Conservation (phyloP, 2,888 invertebrate species). For the Amphipoea oculea region DNA sequence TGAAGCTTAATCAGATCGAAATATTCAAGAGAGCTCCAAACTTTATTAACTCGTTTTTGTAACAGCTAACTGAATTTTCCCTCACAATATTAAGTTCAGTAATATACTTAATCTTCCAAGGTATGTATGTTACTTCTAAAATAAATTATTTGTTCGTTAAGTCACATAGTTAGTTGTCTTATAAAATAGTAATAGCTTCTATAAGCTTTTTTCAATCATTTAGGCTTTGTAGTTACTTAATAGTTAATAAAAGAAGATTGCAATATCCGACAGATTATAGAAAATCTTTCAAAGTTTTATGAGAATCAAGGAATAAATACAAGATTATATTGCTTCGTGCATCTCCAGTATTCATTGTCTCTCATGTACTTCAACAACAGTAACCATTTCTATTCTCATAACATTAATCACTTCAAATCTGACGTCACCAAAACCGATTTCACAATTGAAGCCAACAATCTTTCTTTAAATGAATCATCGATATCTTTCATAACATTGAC, state of each 20-base stretch:
- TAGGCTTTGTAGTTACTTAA: constrained; percentile 2
- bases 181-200: constrained; percentile 62
- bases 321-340: constrained; percentile 11
- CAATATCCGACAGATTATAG: background rate
- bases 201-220: constrained; percentile 50
- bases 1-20: constrained; percentile 38
- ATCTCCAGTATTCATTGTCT: background rate
- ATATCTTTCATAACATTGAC: constrained; percentile 19
- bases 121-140: constrained; percentile 32
- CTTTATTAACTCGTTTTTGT: background rate
- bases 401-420: constrained; percentile 9
- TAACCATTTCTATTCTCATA: constrained; percentile 10
- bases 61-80: background rate
- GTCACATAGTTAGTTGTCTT: constrained; percentile 33
- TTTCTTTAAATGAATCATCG: constrained; percentile 20
- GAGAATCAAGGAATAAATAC: constrained; percentile 16
- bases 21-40: constrained; percentile 21
- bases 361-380: background rate
- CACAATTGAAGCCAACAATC: constrained; percentile 9
- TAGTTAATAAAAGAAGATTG: constrained; percentile 12
- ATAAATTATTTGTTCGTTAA: constrained; percentile 53
- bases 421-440: constrained; percentile 9
- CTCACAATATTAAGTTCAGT: background rate
- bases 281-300: background rate
- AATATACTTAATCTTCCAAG: background rate